phyloP scores from a whole-genome alignment of 2,113 vertebrate genomes.

The Phalacrocorax brasilianus region DNA sequence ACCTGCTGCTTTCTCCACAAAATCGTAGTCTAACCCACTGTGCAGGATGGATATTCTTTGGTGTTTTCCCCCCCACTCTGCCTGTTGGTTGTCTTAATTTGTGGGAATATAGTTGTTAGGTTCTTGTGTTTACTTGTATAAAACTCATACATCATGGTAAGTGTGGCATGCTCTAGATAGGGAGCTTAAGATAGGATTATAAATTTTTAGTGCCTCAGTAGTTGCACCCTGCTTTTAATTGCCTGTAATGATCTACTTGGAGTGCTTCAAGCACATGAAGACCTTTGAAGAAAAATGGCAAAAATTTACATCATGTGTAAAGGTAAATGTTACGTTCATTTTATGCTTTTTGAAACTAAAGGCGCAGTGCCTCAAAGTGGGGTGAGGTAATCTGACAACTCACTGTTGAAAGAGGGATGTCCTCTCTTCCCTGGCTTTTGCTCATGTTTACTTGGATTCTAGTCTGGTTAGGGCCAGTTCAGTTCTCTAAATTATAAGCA shows the following conservation, averaged over 20 bases:
- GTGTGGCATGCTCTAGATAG: neutral
- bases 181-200: neutral
- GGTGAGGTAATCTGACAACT: neutral
- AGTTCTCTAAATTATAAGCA: neutral
- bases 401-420: neutral
- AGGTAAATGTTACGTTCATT: neutral
- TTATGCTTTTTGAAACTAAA: neutral
- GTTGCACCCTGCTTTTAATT: neutral
- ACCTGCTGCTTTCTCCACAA: neutral
- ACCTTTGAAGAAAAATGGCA: neutral
- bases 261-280: neutral
- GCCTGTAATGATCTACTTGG: neutral
- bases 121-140: neutral
- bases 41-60: neutral
- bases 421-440: neutral
- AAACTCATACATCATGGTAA: fast-evolving
- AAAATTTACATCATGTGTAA: neutral
- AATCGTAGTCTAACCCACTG: neutral
- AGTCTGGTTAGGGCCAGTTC: neutral
- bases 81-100: neutral
- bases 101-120: neutral
- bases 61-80: too few species aligned
- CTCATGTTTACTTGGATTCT: neutral
- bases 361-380: neutral
- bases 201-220: neutral